A percentile compares a stretch with the other conserved stretches of the same genome.
phyloP scores from a whole-genome alignment of 1,140 invertebrate genomes.

The Oscheius sp. region DNA sequence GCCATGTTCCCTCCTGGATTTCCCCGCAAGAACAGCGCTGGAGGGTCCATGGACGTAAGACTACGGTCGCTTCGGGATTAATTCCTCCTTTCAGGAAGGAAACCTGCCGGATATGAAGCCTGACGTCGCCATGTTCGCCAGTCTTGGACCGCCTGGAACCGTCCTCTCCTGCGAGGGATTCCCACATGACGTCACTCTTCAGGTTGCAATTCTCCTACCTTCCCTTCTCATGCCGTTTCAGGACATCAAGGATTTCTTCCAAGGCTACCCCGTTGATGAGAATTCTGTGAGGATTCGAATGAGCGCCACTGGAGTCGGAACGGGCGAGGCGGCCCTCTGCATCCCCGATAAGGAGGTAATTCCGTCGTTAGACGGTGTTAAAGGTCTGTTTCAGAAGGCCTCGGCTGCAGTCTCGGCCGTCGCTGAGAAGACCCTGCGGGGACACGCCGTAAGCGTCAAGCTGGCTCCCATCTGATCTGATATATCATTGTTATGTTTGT shows the following conservation, averaged over 20 bases:
- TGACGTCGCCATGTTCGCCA: not conserved
- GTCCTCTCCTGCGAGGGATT: conserved; percentile 18
- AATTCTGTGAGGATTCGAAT: conserved; percentile 19
- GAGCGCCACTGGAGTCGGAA: not conserved
- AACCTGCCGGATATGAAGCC: not conserved
- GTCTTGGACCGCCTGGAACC: conserved; percentile 12
- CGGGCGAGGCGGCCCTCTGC: conserved; percentile 6
- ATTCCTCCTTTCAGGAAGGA: no score
- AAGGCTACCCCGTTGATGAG: not conserved
- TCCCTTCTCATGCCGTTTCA: not conserved
- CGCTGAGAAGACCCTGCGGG: no score
- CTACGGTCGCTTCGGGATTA: no score
- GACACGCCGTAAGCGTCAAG: no score
- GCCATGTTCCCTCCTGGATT: no score
- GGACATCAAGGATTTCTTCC: conserved; percentile 11
- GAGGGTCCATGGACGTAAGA: no score
- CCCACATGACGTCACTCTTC: conserved; percentile 3
- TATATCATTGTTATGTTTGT: no score
- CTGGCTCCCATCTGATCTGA: no score
- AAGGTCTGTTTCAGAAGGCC: no score
- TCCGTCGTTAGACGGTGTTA: no score
- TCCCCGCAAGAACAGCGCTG: no score
- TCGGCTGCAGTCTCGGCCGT: no score
- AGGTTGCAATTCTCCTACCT: not conserved
- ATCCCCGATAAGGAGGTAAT: not conserved